Evolutionary conservation across 1,140 invertebrate genomes (phyloP), one percentile per base, ranked within the genome.

Genomic region (Brachionus calyciflorus): DNA sequence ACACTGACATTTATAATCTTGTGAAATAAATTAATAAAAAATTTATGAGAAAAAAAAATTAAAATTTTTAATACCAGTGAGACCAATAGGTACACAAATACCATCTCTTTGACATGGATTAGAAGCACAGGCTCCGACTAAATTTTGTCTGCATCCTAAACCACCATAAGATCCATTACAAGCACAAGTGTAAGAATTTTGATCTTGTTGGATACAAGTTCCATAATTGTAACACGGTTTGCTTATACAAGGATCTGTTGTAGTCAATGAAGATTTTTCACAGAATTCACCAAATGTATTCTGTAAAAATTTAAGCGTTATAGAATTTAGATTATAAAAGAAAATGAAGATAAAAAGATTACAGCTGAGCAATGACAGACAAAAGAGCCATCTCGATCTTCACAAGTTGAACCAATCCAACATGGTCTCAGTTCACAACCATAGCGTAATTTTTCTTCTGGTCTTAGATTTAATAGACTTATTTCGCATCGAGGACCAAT

Each of bases 11-110:
- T 14, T 73, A 24, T 73, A 73, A 51, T 73, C 69, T 73, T 17
- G 28, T 17, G 21, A 17, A 6, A 6, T 12, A 46, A 7, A 7
- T 37, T 65, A 10, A 7, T 9, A 28, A 9, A 2, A 17, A 3
- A 3, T 57, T 6, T 57, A 6, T 3, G 21, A 33, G 19, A 21
- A 3, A 7, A 7, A 17, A 14, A 46, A 19, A 26, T 65, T 65
- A 40, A 30, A 6, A 12, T 60, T 37, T 73, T 73, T 37, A n/a
- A 21, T 51, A 60, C 78, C 80, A 26, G 69, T 73, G 0, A 75
- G 63, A 9, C 80, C 80, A 1, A 80, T 81, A 19, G 65, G 78
- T 55, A 77, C 37, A 69, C 78, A 79, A 10, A 51, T 77, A 1
- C 78, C 76, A 40, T 68, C 49, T 51, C 69, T 55, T 51, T 77